Base-by-base conservation (phyloP, 2,113 vertebrate genomes). In the Mastomys coucha region DNA sequence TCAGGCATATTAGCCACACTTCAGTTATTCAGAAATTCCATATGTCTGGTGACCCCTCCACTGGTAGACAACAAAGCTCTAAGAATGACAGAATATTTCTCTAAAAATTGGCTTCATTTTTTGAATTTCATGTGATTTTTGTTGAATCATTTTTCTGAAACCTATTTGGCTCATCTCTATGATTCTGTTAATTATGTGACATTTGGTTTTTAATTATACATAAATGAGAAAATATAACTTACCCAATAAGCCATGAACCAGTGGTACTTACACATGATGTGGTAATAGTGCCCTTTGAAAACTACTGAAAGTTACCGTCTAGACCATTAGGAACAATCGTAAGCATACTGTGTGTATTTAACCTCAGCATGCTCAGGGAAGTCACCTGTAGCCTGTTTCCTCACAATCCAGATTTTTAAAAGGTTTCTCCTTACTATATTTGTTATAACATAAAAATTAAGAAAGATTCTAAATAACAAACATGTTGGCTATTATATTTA, bases 161-260 rank as follows among this genome's bases (percentile, higher is more conserved):
- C 42, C 39, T 26, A 72, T 45, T 28, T 60, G 72, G 22, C 45
- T 86, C 31, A n/a, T 65, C 5, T 60, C 2, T 88, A 77, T 60
- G 33, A 22, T 5, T 81, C 17, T 20, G 7, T 69, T 80, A 80
- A 70, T 82, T 75, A 67, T 67, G 2, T 42, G 73, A 19, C 26
- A 65, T 42, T 49, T 39, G 3, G 8, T 60, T 70, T 45, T 93
- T 56, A 63, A 39, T 73, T 65, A 49, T 67, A 84, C 49, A 63
- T 88, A 84, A 91, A 73, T 82, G 58, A 72, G 53, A 93, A 90
- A 82, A 86, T 9, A 88, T 73, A 77, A 7, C 33, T n/a, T 22
- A 1, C 53, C 45, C 73, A 53, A 26, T 33, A 36, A 12, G 75
- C 2, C 42, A 28, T 58, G 72, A 26, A 63, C 14, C 78, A 28